A percentile compares a stretch with the other conserved stretches of the same genome.
Evolutionary conservation across 2,888 invertebrate genomes (phyloP).

Genomic region (Pyrocoelia pectoralis): DNA sequence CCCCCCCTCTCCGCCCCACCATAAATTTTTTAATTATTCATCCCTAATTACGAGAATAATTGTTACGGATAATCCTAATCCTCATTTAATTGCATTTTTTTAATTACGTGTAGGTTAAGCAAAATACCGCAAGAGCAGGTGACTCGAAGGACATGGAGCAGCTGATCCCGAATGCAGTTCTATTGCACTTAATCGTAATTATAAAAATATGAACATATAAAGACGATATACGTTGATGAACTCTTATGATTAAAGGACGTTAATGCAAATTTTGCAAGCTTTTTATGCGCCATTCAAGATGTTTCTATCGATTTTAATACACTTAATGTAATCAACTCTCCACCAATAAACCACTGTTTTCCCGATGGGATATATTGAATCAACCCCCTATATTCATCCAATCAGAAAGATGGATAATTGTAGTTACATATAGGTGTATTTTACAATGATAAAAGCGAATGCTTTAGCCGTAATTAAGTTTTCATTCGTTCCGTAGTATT

Average conservation of each 20-base stretch:
- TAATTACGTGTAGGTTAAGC: background rate
- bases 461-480: background rate
- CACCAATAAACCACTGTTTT: background rate
- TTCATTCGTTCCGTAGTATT: no score
- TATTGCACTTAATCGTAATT: background rate
- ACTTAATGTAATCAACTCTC: background rate
- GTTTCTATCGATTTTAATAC: background rate
- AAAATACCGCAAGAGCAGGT: background rate
- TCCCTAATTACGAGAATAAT: background rate
- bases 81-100: background rate
- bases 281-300: background rate
- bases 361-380: background rate
- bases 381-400: background rate
- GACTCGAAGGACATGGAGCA: background rate
- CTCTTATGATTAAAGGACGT: background rate
- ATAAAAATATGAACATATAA: background rate
- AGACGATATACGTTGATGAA: background rate
- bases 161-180: background rate
- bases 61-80: background rate
- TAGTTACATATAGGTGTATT: background rate
- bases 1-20: background rate
- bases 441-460: background rate
- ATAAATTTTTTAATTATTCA: background rate
- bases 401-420: constrained; percentile 4
- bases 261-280: background rate